A percentile compares a stretch with the other conserved stretches of the same genome.
These are phyloP conservation scores for Caenorhabditis japonica DNA, from an alignment of 2,888 invertebrate species.

Conservation along the genomic window DNA sequence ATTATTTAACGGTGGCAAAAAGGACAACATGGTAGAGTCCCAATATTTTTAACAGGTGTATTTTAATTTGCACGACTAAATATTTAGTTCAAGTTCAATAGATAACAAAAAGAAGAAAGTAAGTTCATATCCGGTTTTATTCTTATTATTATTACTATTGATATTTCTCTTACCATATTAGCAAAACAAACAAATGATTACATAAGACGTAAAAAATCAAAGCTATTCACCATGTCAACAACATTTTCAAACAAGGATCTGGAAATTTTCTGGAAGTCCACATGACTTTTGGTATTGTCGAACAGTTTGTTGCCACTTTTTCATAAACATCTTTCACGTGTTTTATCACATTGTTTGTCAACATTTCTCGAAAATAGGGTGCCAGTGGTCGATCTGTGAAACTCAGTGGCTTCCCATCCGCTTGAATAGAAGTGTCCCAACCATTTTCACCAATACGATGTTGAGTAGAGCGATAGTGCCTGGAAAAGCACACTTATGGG, in stretches of 20 bases:
- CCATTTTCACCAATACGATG: not conserved
- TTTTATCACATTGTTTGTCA: not conserved
- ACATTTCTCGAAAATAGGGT: not conserved
- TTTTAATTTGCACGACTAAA: too few species aligned
- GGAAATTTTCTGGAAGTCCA: slow-evolving; percentile 6
- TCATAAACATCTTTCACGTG: slow-evolving; percentile 5
- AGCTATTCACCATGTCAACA: slow-evolving; percentile 25
- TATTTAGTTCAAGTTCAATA: too few species aligned
- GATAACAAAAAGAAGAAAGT: too few species aligned
- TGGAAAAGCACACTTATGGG: not conserved
- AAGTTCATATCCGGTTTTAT: too few species aligned
- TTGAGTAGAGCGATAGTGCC: not conserved
- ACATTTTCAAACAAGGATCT: slow-evolving; percentile 18
- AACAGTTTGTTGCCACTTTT: slow-evolving; percentile 21
- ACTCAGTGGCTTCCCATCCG: not conserved
- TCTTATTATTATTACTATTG: too few species aligned
- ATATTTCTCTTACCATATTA: too few species aligned
- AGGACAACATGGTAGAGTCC: too few species aligned
- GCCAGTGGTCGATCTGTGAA: slow-evolving; percentile 2
- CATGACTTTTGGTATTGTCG: slow-evolving; percentile 22
- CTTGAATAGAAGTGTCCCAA: not conserved
- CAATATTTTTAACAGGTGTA: too few species aligned
- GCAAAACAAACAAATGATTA: too few species aligned
- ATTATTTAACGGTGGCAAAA: too few species aligned
- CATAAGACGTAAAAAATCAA: too few species aligned